Percentiles rank a stretch among this genome's conserved stretches.
These are phyloP conservation scores for Merluccius polli DNA, from an alignment of 2,797 vertebrate species.

Conservation along the genomic window DNA sequence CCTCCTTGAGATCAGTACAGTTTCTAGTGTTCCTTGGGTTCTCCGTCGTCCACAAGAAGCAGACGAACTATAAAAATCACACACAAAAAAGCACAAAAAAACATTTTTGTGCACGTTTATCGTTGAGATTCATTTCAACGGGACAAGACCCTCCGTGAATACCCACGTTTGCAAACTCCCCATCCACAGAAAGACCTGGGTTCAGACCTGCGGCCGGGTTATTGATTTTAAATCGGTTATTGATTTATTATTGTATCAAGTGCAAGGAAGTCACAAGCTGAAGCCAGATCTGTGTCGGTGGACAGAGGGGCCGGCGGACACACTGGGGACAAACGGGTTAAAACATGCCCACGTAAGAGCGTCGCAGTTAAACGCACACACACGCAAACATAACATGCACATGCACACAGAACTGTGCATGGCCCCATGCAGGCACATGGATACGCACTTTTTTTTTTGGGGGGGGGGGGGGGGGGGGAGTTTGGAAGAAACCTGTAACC, in stretches of 20 bases:
- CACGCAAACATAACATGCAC: slow-evolving; percentile 1
- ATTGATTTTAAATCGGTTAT: neutral
- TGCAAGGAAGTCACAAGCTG: slow-evolving; percentile 30
- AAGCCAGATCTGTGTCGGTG: slow-evolving; percentile 35
- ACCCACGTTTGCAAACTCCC: neutral
- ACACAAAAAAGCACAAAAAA: too few species aligned
- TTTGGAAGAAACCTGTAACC: slow-evolving; percentile 25
- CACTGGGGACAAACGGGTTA: slow-evolving; percentile 17
- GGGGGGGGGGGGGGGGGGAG: neutral
- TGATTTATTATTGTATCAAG: slow-evolving; percentile 20
- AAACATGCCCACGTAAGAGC: slow-evolving; percentile 37
- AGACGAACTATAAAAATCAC: slow-evolving; percentile 30
- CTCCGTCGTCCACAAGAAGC: slow-evolving; percentile 9
- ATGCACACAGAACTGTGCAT: slow-evolving; percentile 20
- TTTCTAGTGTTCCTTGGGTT: neutral
- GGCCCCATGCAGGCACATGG: slow-evolving; percentile 26
- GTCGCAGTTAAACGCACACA: slow-evolving; percentile 40
- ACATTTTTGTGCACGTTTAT: slow-evolving; percentile 46
- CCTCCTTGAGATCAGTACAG: slow-evolving; percentile 24
- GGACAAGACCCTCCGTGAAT: neutral
- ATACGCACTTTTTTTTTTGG: neutral
- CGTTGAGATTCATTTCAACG: slow-evolving; percentile 30
- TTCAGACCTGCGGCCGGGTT: neutral
- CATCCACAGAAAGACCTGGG: slow-evolving; percentile 33
- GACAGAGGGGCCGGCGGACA: neutral